phyloP scores from a whole-genome alignment of 2,113 vertebrate genomes.

The Herpetotheres cachinnans region DNA sequence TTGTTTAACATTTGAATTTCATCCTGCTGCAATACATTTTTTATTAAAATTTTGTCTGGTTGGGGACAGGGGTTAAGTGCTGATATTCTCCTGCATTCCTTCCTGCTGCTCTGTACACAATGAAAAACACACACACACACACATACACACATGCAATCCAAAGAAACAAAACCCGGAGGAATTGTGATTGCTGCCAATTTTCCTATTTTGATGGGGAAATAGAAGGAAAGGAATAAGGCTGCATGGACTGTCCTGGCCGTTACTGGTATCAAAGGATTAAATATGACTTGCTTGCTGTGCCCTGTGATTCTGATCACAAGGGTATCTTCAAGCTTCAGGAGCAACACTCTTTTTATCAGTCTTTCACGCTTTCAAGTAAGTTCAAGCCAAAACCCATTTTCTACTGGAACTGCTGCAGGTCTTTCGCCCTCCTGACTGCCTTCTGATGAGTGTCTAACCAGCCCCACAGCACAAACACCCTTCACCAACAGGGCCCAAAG shows the following conservation, averaged over 20 bases:
- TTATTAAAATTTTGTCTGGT: not conserved
- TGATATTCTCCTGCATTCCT: not conserved
- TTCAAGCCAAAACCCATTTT: not conserved
- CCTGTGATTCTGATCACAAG: not conserved
- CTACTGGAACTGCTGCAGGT: not conserved
- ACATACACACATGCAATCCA: too few species aligned
- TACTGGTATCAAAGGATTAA: not conserved
- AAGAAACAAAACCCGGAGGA: not conserved
- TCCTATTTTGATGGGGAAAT: not conserved
- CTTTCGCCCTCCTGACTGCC: not conserved
- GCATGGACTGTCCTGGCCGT: not conserved
- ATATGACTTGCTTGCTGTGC: not conserved
- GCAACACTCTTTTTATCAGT: not conserved
- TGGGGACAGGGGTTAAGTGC: not conserved
- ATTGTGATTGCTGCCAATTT: not conserved
- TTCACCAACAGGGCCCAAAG: not conserved
- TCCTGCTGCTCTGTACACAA: not conserved
- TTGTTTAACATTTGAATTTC: not conserved
- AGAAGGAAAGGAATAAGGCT: not conserved
- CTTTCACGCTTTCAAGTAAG: not conserved
- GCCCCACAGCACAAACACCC: not conserved
- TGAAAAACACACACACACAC: too few species aligned
- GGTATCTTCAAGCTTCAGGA: not conserved
- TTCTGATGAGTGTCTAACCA: not conserved
- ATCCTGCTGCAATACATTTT: not conserved